A percentile compares a stretch with the other conserved stretches of the same genome.
These are phyloP conservation scores for Crenuchus spilurus DNA, from an alignment of 2,797 vertebrate species.

Conservation along the genomic window DNA sequence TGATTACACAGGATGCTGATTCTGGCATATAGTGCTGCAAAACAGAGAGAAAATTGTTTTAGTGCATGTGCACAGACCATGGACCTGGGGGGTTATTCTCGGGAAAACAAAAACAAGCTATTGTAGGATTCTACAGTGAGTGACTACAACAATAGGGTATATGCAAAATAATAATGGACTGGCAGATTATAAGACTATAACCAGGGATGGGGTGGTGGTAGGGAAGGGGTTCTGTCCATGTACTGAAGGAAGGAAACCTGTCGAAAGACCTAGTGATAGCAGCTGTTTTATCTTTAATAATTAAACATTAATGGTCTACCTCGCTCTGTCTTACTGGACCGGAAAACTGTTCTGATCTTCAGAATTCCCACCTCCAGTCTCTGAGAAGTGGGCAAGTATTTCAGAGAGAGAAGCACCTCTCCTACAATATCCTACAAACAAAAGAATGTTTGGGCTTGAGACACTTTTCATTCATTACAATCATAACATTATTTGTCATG, in stretches of 20 bases:
- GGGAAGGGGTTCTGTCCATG: too few species aligned
- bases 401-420: constrained; percentile 77
- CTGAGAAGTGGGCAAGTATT: constrained; percentile 74
- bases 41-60: constrained; percentile 6
- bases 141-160: too few species aligned
- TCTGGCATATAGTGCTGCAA: constrained; percentile 72
- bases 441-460: background rate
- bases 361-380: constrained; percentile 74
- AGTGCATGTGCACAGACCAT: background rate
- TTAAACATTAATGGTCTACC: constrained; percentile 49
- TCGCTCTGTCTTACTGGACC: constrained; percentile 45
- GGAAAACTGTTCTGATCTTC: constrained; percentile 69
- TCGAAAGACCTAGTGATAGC: too few species aligned
- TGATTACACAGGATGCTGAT: constrained; percentile 76
- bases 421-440: constrained; percentile 75
- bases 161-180: too few species aligned
- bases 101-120: too few species aligned
- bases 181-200: too few species aligned
- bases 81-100: too few species aligned
- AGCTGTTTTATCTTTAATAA: background rate
- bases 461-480: background rate
- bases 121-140: too few species aligned
- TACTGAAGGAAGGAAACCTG: too few species aligned
- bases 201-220: too few species aligned
- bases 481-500: too few species aligned